These are phyloP conservation scores for Mesocentrotus franciscanus DNA, from an alignment of 53 echinoderm and acorn worm species.

Conservation along the genomic window DNA sequence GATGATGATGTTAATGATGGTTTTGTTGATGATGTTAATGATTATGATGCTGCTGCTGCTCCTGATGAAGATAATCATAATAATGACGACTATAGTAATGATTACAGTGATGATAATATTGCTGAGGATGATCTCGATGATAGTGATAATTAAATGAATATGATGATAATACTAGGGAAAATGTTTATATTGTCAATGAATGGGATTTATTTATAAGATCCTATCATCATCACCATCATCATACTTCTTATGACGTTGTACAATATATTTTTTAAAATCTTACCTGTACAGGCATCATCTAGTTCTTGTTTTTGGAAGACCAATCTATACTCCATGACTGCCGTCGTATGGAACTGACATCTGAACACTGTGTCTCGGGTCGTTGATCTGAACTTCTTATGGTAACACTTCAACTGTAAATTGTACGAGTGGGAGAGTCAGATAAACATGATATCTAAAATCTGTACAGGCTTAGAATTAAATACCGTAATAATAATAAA, in stretches of 20 bases:
- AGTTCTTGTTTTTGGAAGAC: slow-evolving; percentile 86
- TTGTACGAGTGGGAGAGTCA: not conserved
- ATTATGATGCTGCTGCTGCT: no score
- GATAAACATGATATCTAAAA: not conserved
- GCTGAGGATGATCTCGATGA: not conserved
- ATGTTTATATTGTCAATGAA: no score
- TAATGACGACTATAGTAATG: not conserved
- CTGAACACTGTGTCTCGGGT: slow-evolving; percentile 93
- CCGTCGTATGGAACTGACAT: slow-evolving; percentile 97
- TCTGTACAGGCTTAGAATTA: no score
- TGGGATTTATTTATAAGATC: no score
- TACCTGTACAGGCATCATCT: slow-evolving; percentile 98
- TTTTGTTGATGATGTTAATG: no score
- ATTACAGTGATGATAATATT: not conserved
- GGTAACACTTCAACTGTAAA: slow-evolving; percentile 93
- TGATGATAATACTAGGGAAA: not conserved
- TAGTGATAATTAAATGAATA: not conserved
- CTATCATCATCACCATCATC: no score
- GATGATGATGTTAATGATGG: no score
- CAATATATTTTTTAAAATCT: not conserved
- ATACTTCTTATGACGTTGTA: not conserved
- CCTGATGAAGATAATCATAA: not conserved
- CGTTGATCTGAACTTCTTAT: slow-evolving; percentile 91
- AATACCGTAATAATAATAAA: no score
- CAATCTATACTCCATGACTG: slow-evolving; percentile 89